Conservation (phyloP, 2,797 vertebrate genomes). For the Kryptopterus vitreolus region DNA sequence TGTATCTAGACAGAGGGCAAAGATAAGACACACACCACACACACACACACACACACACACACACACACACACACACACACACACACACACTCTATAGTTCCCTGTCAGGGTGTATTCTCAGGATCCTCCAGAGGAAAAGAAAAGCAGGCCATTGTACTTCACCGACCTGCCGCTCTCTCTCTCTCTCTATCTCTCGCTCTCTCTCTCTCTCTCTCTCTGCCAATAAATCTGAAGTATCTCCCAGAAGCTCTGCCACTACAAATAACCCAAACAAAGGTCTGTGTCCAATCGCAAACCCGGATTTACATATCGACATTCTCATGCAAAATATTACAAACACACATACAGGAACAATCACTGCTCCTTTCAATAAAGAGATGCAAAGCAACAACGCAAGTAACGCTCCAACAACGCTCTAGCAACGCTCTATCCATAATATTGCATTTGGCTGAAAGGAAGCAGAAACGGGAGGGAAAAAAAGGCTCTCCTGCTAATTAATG, state of each 20-base stretch:
- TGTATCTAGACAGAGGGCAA: conserved; percentile 31
- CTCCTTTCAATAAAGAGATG: conserved; percentile 52
- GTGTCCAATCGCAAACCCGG: conserved; percentile 41
- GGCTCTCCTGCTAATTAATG: not conserved
- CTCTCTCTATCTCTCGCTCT: not conserved
- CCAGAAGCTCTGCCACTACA: not conserved
- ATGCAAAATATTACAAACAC: conserved; percentile 49
- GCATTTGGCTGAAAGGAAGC: not conserved
- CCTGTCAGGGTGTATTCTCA: not conserved
- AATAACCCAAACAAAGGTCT: conserved; percentile 15
- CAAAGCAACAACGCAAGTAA: no score
- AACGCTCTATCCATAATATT: no score
- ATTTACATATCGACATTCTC: conserved; percentile 50
- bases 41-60: not conserved
- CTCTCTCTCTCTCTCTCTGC: conserved; percentile 15
- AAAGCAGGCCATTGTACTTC: conserved; percentile 6
- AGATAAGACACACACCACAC: conserved; percentile 28
- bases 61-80: not conserved
- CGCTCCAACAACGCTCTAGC: no score
- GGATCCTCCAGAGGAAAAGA: conserved; percentile 1
- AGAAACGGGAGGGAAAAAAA: not conserved
- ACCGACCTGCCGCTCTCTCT: not conserved
- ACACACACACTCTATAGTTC: not conserved
- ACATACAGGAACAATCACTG: conserved; percentile 51
- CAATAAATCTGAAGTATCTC: conserved; percentile 35